These are phyloP conservation scores for Catostomus latipinnis DNA, from an alignment of 2,797 vertebrate genomes.

Conservation along the genomic window DNA sequence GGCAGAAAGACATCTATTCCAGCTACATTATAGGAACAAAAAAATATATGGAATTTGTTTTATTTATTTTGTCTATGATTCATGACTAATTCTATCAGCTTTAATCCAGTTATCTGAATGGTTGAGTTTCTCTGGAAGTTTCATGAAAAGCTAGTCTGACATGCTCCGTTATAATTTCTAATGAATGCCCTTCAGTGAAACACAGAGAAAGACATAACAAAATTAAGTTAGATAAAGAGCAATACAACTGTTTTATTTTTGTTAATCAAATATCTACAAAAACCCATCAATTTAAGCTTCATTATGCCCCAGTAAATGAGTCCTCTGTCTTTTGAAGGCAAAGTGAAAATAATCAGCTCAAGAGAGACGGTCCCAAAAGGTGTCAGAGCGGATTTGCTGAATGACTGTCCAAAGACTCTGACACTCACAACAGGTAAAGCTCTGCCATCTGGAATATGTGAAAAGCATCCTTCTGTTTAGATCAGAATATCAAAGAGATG, in stretches of 20 bases:
- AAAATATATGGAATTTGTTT: too few species aligned
- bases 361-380: slow-evolving; percentile 75
- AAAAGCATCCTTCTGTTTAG: not conserved
- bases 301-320: not conserved
- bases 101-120: not conserved
- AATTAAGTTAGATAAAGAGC: too few species aligned
- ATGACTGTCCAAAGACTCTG: slow-evolving; percentile 55
- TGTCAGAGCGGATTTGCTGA: slow-evolving; percentile 61
- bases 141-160: not conserved
- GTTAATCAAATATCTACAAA: not conserved
- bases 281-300: not conserved
- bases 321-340: slow-evolving; percentile 64
- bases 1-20: too few species aligned
- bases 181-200: not conserved
- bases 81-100: too few species aligned
- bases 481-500: too few species aligned
- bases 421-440: slow-evolving; percentile 59
- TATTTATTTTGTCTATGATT: too few species aligned
- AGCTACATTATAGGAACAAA: too few species aligned
- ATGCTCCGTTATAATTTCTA: not conserved
- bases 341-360: slow-evolving; percentile 76
- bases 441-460: not conserved
- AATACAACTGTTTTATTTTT: too few species aligned
- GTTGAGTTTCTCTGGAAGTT: not conserved
- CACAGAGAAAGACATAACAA: too few species aligned